These are phyloP conservation scores for Sarcoramphus papa DNA, from an alignment of 2,797 vertebrate genomes.

Conservation along the genomic window DNA sequence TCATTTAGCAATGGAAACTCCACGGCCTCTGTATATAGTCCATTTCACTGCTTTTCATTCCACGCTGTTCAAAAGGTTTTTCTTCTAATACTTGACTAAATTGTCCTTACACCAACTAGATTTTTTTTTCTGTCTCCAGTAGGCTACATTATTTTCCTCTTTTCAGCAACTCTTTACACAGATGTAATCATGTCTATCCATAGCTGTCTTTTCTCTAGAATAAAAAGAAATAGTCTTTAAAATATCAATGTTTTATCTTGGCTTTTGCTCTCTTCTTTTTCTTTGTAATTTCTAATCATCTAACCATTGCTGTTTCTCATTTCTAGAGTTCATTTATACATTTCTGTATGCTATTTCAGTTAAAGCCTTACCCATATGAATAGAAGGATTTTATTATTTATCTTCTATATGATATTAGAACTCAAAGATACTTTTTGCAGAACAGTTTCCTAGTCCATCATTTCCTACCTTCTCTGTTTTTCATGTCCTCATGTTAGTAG, in stretches of 20 bases:
- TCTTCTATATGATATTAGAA: neutral
- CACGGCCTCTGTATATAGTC: constrained; percentile 1
- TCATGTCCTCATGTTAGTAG: neutral
- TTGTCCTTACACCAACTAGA: neutral
- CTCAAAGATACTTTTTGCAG: neutral
- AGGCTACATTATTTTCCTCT: neutral
- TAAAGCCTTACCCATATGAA: neutral
- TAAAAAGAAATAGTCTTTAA: neutral
- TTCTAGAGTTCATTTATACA: neutral
- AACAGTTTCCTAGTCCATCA: neutral
- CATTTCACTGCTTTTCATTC: constrained; percentile 42
- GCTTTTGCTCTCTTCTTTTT: neutral
- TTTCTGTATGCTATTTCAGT: neutral
- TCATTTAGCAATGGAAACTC: neutral
- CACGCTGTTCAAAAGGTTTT: neutral
- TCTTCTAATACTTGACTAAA: neutral
- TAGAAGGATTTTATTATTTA: neutral
- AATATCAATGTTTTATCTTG: neutral
- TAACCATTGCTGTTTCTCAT: neutral
- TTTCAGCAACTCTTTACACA: neutral
- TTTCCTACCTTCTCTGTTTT: neutral
- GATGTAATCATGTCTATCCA: neutral
- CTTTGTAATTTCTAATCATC: neutral
- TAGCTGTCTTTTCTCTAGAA: neutral
- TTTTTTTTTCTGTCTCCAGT: neutral